Evolutionary conservation across 2,113 vertebrate species (phyloP), one percentile per base, ranked within the genome.

Genomic region (Grammomys surdaster): DNA sequence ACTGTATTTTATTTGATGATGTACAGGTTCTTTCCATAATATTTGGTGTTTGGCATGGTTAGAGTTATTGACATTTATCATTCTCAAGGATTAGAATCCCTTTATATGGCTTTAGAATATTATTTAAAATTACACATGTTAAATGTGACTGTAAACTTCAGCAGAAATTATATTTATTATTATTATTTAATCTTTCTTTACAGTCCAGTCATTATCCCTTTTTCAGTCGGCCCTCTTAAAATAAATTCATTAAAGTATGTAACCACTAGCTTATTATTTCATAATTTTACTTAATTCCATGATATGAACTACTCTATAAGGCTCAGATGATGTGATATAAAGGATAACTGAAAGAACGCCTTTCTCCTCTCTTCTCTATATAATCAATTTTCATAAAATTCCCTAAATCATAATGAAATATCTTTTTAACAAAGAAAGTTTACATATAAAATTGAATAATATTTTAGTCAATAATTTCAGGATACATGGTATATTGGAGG

Each of bases 401-500:
- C 13, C 3, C 20, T 36, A 81, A 86, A 14, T 93, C 26, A 75
- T 89, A 60, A 16, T 22, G 24, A 63, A 76, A 86, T 77, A 26
- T 56, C 58, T 58, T 80, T 90, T 36, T 84, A 5, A 70, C 81
- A 33, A 93, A 40, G 58, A 48, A 9, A 51, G 56, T 3, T 80
- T 86, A 87, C 56, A 0, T 81, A 0, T 67, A 58, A 85, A 43
- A 14, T 7, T 75, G 1, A 4, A 46, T 81, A 65, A 73, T 82
- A n/a, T 24, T 89, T 58, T 90, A 54, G 22, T 67, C 73, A 56
- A 56, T 86, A 76, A 76, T 94, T 77, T 90, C 11, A 95, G 43
- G 54, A 90, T 13, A 58, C 6, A 81, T 81, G 0, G 0, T 77
- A n/a, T 54, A 60, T 8, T 86, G 26, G 20, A 78, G 46, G 3